Conservation (phyloP, 2,113 vertebrate species). For the Dromas ardeola region DNA sequence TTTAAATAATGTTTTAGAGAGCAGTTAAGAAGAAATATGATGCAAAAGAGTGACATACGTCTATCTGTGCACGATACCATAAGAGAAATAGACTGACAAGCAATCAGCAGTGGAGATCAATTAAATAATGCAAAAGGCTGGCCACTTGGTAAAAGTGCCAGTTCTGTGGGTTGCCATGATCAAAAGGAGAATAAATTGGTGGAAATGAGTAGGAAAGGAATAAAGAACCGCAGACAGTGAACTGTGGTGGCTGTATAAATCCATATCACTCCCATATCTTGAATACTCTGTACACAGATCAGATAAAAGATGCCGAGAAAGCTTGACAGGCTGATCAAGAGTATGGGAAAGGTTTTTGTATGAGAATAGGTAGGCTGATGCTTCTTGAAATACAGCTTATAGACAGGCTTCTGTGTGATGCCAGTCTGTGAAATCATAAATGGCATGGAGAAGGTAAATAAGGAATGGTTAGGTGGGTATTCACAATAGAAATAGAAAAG, state of each 20-base stretch:
- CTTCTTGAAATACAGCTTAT: background rate
- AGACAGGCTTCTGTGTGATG: background rate
- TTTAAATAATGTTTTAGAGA: background rate
- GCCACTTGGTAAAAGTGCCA: background rate
- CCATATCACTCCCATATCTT: background rate
- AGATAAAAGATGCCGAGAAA: background rate
- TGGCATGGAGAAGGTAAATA: background rate
- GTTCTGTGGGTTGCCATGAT: background rate
- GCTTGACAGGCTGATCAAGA: background rate
- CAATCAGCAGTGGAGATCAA: background rate
- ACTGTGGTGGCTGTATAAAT: background rate
- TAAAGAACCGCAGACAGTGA: background rate
- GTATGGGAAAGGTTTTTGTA: background rate
- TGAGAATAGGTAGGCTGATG: background rate
- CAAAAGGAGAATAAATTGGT: slow-evolving; percentile 7
- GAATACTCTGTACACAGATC: background rate
- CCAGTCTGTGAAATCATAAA: background rate
- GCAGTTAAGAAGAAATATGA: background rate
- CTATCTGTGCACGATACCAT: background rate
- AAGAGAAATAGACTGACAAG: background rate
- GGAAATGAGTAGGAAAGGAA: background rate
- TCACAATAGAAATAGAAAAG: background rate
- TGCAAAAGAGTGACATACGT: background rate
- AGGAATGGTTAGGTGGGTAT: background rate
- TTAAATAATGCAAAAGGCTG: background rate